Evolutionary conservation across 1,140 invertebrate genomes (phyloP), one percentile per base, ranked within the genome.

Genomic region (Drosophila nebulosa): DNA sequence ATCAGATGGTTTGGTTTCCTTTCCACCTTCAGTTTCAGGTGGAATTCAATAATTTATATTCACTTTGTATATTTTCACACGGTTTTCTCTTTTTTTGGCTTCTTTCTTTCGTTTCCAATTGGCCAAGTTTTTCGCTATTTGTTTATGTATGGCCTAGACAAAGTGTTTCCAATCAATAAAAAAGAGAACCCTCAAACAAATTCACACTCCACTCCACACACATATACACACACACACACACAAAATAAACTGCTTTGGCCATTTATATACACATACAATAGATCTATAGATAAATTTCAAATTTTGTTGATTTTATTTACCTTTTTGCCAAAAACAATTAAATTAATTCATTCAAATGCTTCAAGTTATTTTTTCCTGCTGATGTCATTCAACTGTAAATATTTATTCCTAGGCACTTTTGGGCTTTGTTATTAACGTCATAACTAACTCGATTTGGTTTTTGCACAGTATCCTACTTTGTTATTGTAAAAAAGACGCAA

Each of bases 141-240:
- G 77, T 84, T 84, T 84, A 84, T 65, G 18, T 50, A 55, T 64
- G 56, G 42, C 7, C 12, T n/a, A 10, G 63, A 46, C 71, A 69
- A 42, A 58, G 27, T 63, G 73, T 75, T 75, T 74, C 72, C 42
- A 72, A 76, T 76, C 73, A 27, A 76, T 76, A 75, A 75, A 76
- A 76, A 69, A 50, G 26, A 73, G 42, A 39, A 32, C 16, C 21
- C 14, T 60, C 21, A 21, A 7, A 22, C 22, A 32, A 35, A 56
- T 42, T 16, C 24, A 14, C 18, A 62, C 36, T 59, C 16, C 1
- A 5, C 24, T 59, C 51, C 24, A 65, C 51, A 50, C 10, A 42
- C 52, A 51, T 22, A 50, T 39, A 32, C 35, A 36, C 64, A 46
- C 18, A 65, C 39, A 72, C 52, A 32, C 27, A 39, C 64, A 46